Base-by-base conservation (phyloP, 2,113 vertebrate species). In the Mormoops blainvillei region DNA sequence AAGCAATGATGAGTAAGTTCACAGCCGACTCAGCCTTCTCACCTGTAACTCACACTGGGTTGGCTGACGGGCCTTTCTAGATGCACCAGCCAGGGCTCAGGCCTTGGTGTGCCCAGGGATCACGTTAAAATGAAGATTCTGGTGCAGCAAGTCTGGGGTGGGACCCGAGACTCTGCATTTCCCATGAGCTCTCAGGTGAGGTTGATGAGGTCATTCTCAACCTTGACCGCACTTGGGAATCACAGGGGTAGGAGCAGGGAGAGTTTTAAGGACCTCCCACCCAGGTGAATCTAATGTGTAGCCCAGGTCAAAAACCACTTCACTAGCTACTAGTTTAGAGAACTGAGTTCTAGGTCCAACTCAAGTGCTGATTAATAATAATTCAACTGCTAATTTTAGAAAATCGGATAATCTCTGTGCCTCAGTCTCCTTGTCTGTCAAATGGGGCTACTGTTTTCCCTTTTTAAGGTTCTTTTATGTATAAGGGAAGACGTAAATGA, bases 121-220 rank as follows among this genome's bases (percentile, higher is more conserved):
- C 16, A 15, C 24, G n/a, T 67, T 58, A 71, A 96, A 70, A 68
- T 73, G 52, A 76, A 92, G 71, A 88, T 50, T 61, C 86, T 67
- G 58, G 22, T 41, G 36, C 38, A 36, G 36, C 16, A 33, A 68
- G 26, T 63, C 38, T 84, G 41, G 48, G 67, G 33, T 80, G 45
- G 52, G 41, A 14, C 87, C 94, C 16, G 24, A 82, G 87, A 50
- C 7, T 24, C 63, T 76, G 33, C 18, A n/a, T 73, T 83, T 76
- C 52, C 52, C 87, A 6, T 9, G 33, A 43, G n/a, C 77, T 61
- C 48, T 63, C 67, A 33, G 68, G 15, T 48, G 48, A 95, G 31
- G 76, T 33, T n/a, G 10, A 36, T 54, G 80, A 45, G 33, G 19
- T 68, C 41, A 22, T 50, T 80, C 22, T 71, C 7, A 15, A 13